Evolutionary conservation across 2,797 vertebrate species (phyloP).

Genomic region (Sylvia borin): DNA sequence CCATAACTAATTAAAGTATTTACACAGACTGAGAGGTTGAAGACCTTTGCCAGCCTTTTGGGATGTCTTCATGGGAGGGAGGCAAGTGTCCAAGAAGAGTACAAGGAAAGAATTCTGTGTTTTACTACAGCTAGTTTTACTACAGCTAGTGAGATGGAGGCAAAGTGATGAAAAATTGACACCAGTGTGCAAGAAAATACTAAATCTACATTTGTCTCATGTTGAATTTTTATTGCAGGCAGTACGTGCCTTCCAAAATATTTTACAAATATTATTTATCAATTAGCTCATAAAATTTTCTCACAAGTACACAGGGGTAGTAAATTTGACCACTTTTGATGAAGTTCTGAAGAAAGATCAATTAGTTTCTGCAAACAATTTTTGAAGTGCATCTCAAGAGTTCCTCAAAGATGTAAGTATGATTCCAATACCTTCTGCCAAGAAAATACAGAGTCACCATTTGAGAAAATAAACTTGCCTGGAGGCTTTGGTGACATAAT

Average conservation of each 20-base stretch:
- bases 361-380: background rate
- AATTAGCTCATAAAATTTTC: background rate
- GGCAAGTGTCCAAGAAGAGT: background rate
- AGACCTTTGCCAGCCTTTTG: background rate
- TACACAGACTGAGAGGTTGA: background rate
- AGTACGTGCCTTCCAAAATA: background rate
- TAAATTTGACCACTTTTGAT: background rate
- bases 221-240: background rate
- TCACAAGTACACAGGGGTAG: background rate
- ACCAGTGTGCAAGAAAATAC: background rate
- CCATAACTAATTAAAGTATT: slow-evolving; percentile 46
- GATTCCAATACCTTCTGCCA: background rate
- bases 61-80: background rate
- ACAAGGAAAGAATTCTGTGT: background rate
- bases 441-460: background rate
- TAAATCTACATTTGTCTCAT: background rate
- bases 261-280: background rate
- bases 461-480: background rate
- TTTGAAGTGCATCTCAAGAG: background rate
- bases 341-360: background rate
- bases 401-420: background rate
- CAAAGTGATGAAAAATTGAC: background rate
- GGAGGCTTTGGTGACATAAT: background rate
- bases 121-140: background rate
- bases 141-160: background rate